Percentiles rank a stretch among this genome's conserved stretches.
These are phyloP conservation scores for Petrocephalus schoutedeni DNA, from an alignment of 2,797 vertebrate species.

Conservation along the genomic window DNA sequence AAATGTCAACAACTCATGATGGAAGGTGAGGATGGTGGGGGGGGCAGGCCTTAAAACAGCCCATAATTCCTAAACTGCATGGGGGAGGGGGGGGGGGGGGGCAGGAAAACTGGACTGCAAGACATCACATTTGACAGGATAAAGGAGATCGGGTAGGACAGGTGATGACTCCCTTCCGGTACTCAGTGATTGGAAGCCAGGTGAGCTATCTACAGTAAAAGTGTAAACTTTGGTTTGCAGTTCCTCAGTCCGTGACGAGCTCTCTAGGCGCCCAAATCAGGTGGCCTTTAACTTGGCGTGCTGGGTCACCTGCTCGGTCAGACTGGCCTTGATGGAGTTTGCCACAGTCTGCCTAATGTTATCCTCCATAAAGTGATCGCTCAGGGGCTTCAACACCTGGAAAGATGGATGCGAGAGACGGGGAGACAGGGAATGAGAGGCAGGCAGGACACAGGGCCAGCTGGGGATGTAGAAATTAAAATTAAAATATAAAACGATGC, in stretches of 20 bases:
- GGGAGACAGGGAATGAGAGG: neutral
- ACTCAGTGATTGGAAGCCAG: neutral
- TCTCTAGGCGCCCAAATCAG: slow-evolving; percentile 42
- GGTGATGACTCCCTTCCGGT: neutral
- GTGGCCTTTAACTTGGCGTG: slow-evolving; percentile 73
- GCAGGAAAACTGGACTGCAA: neutral
- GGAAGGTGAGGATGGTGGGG: neutral
- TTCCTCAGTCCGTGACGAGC: slow-evolving; percentile 66
- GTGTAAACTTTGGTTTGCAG: slow-evolving; percentile 81
- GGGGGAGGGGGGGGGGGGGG: neutral
- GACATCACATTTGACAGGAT: neutral
- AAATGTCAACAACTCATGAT: neutral
- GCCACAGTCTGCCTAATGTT: slow-evolving; percentile 74
- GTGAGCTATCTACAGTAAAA: slow-evolving; percentile 30
- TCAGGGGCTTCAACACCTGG: slow-evolving; percentile 76
- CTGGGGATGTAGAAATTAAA: neutral
- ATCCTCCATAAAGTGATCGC: slow-evolving; percentile 73
- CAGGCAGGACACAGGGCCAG: slow-evolving; percentile 27
- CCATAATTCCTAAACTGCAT: neutral
- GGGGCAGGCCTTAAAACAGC: neutral
- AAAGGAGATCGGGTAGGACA: neutral
- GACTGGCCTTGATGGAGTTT: slow-evolving; percentile 75
- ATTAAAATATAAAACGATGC: neutral
- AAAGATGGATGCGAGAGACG: slow-evolving; percentile 37
- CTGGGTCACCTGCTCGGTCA: slow-evolving; percentile 71